Base-by-base conservation (phyloP, 2,113 vertebrate genomes). In the Oncorhynchus kisutch region DNA sequence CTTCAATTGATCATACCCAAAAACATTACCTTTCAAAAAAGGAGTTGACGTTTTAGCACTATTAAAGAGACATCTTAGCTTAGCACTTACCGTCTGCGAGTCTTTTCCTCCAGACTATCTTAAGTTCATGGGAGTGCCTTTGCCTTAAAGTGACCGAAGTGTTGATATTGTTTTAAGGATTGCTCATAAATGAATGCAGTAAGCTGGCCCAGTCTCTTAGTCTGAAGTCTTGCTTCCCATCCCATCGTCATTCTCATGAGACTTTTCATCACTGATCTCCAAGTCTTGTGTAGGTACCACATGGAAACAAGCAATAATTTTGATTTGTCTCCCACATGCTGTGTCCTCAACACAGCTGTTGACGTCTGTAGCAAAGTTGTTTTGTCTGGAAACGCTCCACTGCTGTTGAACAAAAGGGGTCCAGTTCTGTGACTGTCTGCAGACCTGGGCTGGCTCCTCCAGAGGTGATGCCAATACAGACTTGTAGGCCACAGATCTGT, bases 121-220 rank as follows among this genome's bases (percentile, higher is more conserved):
- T 34, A 39, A 39, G 59, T 60, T 77, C 59, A 60, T 29, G 45
- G 29, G 70, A 76, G 80, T 82, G 80, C 73, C 80, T 82, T 82
- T 39, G 49, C 60, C 71, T 65, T 54, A 16, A 64, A 76, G 67
- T 70, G 68, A 71, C 51, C 49, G 18, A n/a, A 69, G 51, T 69
- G 34, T 67, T 71, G n/a, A 60, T 22, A 29, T 49, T 20, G 62
- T 66, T 57, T 22, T 27, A 4, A 54, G 51, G 51, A 16, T n/a
- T 29, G 1, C 14, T 68, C 16, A 39, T 71, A n/a, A 59, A 11
- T 12, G 18, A 57, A n/a, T 77, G 79, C 79, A 81, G 71, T 74
- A 66, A 34, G 1, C 18, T 45, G 39, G 13, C 22, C 25, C 9
- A 29, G 22, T n/a, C 75, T 65, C 5, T 70, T 59, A 25, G 11